Base-by-base conservation (phyloP, 2,888 invertebrate genomes). In the Cylloceria caligata region DNA sequence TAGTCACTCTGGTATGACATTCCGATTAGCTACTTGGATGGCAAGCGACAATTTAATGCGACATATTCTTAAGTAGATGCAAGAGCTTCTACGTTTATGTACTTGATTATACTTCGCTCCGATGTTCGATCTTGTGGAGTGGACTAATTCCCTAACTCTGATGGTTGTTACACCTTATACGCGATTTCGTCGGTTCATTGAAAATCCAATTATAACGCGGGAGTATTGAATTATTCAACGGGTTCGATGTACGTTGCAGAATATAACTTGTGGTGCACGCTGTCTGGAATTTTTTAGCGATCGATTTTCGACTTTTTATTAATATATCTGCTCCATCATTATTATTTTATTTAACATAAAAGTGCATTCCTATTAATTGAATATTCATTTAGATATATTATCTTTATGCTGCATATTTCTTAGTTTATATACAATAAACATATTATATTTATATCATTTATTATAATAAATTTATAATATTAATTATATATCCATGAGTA, bases 161-260 rank as follows among this genome's bases (percentile, higher is more conserved):
- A 47, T 21, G 52, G 52, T 11, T n/a, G n/a, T n/a, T 7, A 5
- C 21, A 11, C 19, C 47, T 16, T 16, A 47, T 2, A 2, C 27
- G 47, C 11, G 5, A 62, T 2, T 57, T 49, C 45, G 5, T 77
- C 11, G 9, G 30, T 30, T 45, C 30, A 77, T 68, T 34, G 76
- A 76, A 68, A 36, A 57, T 42, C 55, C 64, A 27, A 11, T 64
- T 65, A 71, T 45, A 71, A 30, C 71, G 42, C 27, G 71, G 30
- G 69, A 11, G 27, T 21, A 24, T n/a, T 68, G 21, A 76, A 76
- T 60, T 76, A 68, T 76, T 57, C 75, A 60, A 13, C 6, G 67
- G 45, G 47, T 76, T 47, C 68, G 19, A 60, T 16, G 60, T 60
- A 68, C 45, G 64, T 60, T 11, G 3, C 11, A 57, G 57, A n/a